Conservation (phyloP, 2,888 invertebrate species). For the Galeruca laticollis region DNA sequence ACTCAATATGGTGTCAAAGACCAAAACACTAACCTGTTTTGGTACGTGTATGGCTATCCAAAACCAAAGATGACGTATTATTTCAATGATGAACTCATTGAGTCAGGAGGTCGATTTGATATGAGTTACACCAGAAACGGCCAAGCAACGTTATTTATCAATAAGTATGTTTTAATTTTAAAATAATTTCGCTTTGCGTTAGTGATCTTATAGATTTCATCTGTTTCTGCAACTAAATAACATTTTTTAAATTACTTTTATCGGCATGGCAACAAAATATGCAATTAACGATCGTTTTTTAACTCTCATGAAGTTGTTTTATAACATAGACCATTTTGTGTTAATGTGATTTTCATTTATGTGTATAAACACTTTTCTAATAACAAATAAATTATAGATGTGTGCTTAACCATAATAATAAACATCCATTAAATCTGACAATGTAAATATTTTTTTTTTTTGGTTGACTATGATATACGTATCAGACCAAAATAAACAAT, state of each 20-base stretch:
- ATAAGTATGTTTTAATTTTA: constrained; percentile 73
- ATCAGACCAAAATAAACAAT: too few species aligned
- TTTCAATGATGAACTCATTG: constrained; percentile 86
- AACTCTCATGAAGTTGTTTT: too few species aligned
- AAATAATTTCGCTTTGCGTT: background rate
- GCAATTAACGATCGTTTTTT: background rate
- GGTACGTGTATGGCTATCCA: constrained; percentile 97
- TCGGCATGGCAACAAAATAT: constrained; percentile 34
- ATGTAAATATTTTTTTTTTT: background rate
- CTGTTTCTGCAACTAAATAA: constrained; percentile 6
- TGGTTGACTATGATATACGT: too few species aligned
- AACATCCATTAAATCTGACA: background rate
- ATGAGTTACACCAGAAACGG: constrained; percentile 91
- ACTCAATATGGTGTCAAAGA: constrained; percentile 93
- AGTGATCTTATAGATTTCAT: background rate
- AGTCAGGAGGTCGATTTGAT: constrained; percentile 86
- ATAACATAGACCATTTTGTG: too few species aligned
- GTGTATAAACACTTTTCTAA: background rate
- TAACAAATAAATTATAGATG: background rate
- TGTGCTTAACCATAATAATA: too few species aligned
- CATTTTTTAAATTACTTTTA: background rate
- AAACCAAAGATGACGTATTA: constrained; percentile 93
- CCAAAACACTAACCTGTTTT: constrained; percentile 89
- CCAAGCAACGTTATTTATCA: constrained; percentile 89
- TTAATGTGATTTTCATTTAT: too few species aligned